A percentile compares a stretch with the other conserved stretches of the same genome.
phyloP scores from a whole-genome alignment of 2,888 invertebrate species.

The Drosophila sordidapex region DNA sequence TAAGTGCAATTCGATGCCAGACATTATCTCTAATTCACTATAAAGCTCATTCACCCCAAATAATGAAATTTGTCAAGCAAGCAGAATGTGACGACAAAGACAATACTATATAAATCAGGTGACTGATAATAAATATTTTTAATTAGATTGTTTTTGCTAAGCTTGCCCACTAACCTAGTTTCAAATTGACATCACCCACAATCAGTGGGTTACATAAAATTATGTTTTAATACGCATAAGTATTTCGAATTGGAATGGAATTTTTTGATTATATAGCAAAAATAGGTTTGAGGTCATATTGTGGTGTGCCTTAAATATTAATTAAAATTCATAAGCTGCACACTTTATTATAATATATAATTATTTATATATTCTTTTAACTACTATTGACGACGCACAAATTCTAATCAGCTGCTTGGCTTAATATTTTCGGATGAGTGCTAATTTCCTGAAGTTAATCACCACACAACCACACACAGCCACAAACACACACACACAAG shows the following conservation, averaged over 20 bases:
- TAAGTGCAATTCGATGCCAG: background rate
- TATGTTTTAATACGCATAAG: background rate
- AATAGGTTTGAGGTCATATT: background rate
- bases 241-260: background rate
- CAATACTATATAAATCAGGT: background rate
- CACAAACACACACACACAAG: background rate
- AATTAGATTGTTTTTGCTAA: conserved; percentile 1
- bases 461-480: background rate
- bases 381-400: conserved; percentile 42
- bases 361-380: background rate
- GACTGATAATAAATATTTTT: background rate
- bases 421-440: conserved; percentile 27
- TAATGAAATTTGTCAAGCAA: background rate
- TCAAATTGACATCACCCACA: background rate
- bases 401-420: conserved; percentile 42
- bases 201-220: background rate
- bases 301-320: background rate
- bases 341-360: background rate
- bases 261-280: background rate
- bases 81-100: background rate
- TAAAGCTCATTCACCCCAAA: conserved; percentile 5
- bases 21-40: background rate
- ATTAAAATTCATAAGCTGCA: background rate
- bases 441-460: conserved; percentile 54
- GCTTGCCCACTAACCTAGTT: background rate